phyloP scores from a whole-genome alignment of 2,113 vertebrate genomes.

The Zapornia atra region DNA sequence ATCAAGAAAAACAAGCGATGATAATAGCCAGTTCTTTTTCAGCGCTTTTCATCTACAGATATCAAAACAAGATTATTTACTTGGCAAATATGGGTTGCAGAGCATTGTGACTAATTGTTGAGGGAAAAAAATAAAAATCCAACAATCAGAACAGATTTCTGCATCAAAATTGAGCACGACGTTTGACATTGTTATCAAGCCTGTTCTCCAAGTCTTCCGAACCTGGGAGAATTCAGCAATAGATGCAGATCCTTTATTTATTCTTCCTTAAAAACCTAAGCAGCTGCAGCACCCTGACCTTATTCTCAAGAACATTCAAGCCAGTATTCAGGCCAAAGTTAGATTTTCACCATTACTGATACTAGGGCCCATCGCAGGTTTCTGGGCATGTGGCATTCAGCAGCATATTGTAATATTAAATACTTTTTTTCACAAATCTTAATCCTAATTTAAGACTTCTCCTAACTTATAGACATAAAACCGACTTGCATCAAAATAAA shows the following conservation, averaged over 20 bases:
- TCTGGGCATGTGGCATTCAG: not conserved
- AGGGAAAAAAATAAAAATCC: too few relatives aligned
- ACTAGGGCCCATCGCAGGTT: not conserved
- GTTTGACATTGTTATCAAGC: not conserved
- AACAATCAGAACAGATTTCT: not conserved
- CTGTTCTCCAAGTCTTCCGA: not conserved
- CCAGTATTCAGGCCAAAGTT: not conserved
- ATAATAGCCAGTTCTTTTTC: not conserved
- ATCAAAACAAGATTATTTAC: not conserved
- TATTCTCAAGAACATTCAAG: not conserved
- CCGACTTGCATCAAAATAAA: not conserved
- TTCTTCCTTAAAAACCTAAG: not conserved
- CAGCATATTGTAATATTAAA: not conserved
- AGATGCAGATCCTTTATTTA: not conserved
- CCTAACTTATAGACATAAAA: not conserved
- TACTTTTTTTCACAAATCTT: not conserved
- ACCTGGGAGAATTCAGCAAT: not conserved
- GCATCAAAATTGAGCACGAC: not conserved
- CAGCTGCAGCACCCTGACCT: not conserved
- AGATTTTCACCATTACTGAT: not conserved
- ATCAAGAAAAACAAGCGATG: not conserved
- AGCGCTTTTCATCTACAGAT: not conserved
- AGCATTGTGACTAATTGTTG: not conserved
- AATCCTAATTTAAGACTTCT: not conserved
- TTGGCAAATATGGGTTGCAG: not conserved